Conservation (phyloP, 1,140 invertebrate species). For the Lerema accius region DNA sequence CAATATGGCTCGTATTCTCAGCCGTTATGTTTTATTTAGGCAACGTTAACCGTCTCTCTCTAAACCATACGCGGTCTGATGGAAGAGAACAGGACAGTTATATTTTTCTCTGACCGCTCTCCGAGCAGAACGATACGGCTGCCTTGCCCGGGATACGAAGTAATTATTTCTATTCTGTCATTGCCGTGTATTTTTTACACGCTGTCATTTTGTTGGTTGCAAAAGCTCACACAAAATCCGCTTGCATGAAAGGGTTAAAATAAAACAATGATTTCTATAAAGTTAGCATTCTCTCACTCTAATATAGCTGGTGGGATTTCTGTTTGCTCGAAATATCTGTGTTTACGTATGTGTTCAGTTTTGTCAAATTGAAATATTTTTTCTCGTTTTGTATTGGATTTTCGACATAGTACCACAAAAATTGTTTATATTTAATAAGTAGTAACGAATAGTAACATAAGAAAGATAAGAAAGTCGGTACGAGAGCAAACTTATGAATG, state of each 20-base stretch:
- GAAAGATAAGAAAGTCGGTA: no score
- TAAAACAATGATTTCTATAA: slow-evolving; percentile 32
- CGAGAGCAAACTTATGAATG: no score
- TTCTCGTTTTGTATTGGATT: no score
- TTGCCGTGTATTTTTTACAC: slow-evolving; percentile 79
- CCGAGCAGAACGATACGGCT: slow-evolving; percentile 56
- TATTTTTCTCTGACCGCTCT: slow-evolving; percentile 49
- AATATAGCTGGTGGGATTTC: slow-evolving; percentile 24
- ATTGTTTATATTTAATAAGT: no score
- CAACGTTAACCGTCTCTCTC: slow-evolving; percentile 70
- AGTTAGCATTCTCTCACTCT: slow-evolving; percentile 30
- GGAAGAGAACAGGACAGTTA: slow-evolving; percentile 50
- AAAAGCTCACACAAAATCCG: slow-evolving; percentile 44
- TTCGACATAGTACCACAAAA: no score
- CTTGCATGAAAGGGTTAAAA: slow-evolving; percentile 35
- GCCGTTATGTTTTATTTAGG: slow-evolving; percentile 82
- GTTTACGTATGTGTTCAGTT: neutral
- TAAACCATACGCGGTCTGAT: slow-evolving; percentile 34
- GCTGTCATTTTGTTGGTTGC: slow-evolving; percentile 60
- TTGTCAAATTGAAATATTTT: neutral
- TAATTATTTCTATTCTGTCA: slow-evolving; percentile 82
- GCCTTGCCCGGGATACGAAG: slow-evolving; percentile 79
- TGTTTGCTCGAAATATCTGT: slow-evolving; percentile 14
- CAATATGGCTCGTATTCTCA: slow-evolving; percentile 83
- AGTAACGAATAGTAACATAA: no score